Evolutionary conservation across 1,140 invertebrate species (phyloP), one percentile per base, ranked within the genome.

Genomic region (Dinoponera quadriceps): DNA sequence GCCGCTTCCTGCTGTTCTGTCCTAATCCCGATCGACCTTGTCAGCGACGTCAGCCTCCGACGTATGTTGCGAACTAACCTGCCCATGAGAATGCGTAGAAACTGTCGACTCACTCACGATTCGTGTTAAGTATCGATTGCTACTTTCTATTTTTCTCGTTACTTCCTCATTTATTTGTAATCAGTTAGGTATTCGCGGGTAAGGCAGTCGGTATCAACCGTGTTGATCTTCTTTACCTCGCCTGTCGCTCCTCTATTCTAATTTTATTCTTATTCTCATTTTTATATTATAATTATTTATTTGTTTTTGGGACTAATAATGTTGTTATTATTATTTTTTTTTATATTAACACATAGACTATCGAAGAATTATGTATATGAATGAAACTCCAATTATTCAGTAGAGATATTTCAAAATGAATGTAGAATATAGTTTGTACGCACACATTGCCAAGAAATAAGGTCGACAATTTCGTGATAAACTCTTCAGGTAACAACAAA

Each of bases 1-100:
- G 20, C 27, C 11, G 68, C 75, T 63, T 62, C 68, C 57, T 20
- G 71, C 54, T 69, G 33, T 14, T 78, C 54, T 20, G 69, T 29
- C 33, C 65, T 80, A 69, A 57, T 80, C 29, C 38, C 48, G 18
- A 20, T 13, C 75, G 69, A 65, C 54, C 69, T 72, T 49, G 71
- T 82, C 75, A 73, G 68, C 55, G 66, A 74, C 63, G 48, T 51
- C n/a, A n/a, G n/a, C 69, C 14, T 27, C 18, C 16, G 20, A 77
- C 81, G 75, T 48, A 71, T 71, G 20, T 81, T 55, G 44, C 33
- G 22, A 63, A 57, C 29, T 14, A 69, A 69, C 33, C n/a, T 27
- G 25, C 57, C 51, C 49, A 59, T 18, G 9, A 5, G 20, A 44
- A 29, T 3, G 38, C 33, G 20, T 20, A 20, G n/a, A 22, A 25